phyloP scores from a whole-genome alignment of 2,888 invertebrate species.

The Drosophila ustulata region DNA sequence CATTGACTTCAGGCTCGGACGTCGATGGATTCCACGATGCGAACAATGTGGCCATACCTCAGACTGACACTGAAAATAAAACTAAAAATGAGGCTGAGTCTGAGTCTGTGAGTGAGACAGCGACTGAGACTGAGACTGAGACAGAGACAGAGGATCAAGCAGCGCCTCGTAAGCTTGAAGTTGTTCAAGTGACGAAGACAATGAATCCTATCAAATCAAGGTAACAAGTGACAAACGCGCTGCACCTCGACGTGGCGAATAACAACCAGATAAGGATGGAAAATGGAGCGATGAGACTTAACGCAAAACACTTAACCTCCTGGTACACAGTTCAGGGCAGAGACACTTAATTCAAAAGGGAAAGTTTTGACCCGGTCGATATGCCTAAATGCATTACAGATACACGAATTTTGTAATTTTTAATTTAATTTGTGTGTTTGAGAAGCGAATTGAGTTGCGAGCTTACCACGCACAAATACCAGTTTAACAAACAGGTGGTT shows the following conservation, averaged over 20 bases:
- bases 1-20: constrained; percentile 68
- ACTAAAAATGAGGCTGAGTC: constrained; percentile 10
- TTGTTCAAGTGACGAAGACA: constrained; percentile 79
- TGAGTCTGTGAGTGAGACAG: constrained; percentile 18
- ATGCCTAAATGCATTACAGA: constrained; percentile 78
- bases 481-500: constrained; percentile 47
- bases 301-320: constrained; percentile 6
- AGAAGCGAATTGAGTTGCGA: too few relatives aligned
- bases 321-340: background rate
- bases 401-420: constrained; percentile 71
- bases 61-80: constrained; percentile 21
- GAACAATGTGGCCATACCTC: constrained; percentile 45
- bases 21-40: constrained; percentile 35
- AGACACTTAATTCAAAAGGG: background rate
- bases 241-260: constrained; percentile 44
- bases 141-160: constrained; percentile 12
- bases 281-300: constrained; percentile 2
- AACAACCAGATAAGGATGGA: constrained; percentile 33
- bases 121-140: constrained; percentile 18
- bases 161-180: constrained; percentile 72
- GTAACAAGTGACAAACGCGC: constrained; percentile 62
- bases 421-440: constrained; percentile 68
- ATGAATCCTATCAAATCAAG: constrained; percentile 79
- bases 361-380: constrained; percentile 55
- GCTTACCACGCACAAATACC: constrained; percentile 59